Conservation (phyloP, 2,113 vertebrate species). For the Dermatemys mawii region DNA sequence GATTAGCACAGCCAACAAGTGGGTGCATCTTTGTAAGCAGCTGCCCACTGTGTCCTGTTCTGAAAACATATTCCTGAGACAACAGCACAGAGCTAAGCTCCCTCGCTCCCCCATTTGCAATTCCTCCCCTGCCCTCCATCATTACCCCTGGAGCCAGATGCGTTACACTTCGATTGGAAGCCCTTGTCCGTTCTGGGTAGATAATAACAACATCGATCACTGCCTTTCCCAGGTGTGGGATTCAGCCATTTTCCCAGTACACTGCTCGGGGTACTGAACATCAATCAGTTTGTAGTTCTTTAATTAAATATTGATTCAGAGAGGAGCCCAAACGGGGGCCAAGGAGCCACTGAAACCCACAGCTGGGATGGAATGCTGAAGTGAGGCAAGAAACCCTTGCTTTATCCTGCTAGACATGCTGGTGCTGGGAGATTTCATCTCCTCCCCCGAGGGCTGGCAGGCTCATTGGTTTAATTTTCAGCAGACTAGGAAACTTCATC, state of each 20-base stretch:
- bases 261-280: not conserved
- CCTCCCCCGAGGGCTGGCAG: rapidly evolving
- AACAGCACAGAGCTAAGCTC: rapidly evolving
- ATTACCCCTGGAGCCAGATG: not conserved
- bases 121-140: not conserved
- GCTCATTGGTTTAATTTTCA: not conserved
- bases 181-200: not conserved
- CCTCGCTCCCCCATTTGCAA: not conserved
- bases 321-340: not conserved
- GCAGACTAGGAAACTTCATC: not conserved
- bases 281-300: slow-evolving; percentile 54
- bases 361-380: rapidly evolving
- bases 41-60: not conserved
- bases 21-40: not conserved
- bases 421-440: rapidly evolving
- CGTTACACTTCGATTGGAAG: not conserved
- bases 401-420: no score
- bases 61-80: slow-evolving; percentile 17
- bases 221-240: not conserved
- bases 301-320: slow-evolving; percentile 71
- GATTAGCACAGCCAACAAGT: rapidly evolving
- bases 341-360: not conserved
- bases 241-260: not conserved
- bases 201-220: not conserved
- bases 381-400: not conserved